A percentile compares a stretch with the other conserved stretches of the same genome.
phyloP scores from a whole-genome alignment of 2,797 vertebrate genomes.

The Sternarchorhynchus goeldii region DNA sequence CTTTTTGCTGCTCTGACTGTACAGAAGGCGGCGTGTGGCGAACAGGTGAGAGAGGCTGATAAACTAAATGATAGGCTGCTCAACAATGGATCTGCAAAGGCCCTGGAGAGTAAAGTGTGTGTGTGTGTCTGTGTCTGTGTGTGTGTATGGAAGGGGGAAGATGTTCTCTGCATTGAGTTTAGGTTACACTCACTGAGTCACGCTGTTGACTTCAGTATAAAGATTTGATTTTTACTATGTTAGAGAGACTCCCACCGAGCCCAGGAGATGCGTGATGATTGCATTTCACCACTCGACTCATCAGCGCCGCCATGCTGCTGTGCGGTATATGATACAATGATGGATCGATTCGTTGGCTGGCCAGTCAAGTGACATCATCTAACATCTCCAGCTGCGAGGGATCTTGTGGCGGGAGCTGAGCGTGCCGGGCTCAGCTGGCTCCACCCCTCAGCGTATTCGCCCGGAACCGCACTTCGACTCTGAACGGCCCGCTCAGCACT shows the following conservation, averaged over 20 bases:
- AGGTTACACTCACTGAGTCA: background rate
- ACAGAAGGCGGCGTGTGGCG: slow-evolving; percentile 12
- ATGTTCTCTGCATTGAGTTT: background rate
- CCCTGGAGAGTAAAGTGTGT: slow-evolving; percentile 10
- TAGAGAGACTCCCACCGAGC: background rate
- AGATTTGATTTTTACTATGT: background rate
- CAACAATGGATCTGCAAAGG: slow-evolving; percentile 22
- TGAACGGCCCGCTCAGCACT: slow-evolving; percentile 40
- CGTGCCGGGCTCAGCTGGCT: background rate
- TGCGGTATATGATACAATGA: too few relatives aligned
- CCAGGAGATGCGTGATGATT: background rate
- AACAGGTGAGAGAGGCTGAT: slow-evolving; percentile 13
- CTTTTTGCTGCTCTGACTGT: slow-evolving; percentile 23
- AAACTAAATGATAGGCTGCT: slow-evolving; percentile 43
- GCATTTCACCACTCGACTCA: background rate
- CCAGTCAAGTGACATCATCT: too few relatives aligned
- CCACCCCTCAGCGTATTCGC: slow-evolving; percentile 28
- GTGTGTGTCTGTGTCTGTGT: background rate
- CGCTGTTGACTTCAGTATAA: slow-evolving; percentile 4
- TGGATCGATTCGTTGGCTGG: too few relatives aligned
- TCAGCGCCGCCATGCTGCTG: too few relatives aligned
- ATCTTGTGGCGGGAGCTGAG: too few relatives aligned
- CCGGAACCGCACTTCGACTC: slow-evolving; percentile 37
- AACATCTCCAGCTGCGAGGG: background rate
- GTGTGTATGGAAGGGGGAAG: background rate